Base-by-base conservation (phyloP, 2,888 invertebrate genomes). In the Stramonita haemastoma region DNA sequence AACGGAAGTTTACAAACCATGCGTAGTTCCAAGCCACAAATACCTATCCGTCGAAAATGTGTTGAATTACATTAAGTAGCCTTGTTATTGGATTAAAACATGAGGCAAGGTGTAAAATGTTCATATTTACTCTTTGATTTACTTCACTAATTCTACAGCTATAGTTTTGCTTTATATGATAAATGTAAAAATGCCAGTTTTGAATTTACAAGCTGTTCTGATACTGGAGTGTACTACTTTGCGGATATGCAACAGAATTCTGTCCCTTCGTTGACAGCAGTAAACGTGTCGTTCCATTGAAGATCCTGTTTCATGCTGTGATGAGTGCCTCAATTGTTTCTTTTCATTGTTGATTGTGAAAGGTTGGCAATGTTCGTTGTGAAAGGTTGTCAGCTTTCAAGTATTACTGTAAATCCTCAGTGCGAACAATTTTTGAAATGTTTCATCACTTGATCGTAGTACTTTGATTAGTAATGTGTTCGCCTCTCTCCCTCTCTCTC, bases 211-310 rank as follows among this genome's bases (percentile, higher is more conserved):
- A 4, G 13, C n/a, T 79, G 19, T 26, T 81, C 81, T 46, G 36
- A 46, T 26, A 36, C 81, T 46, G 81, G 81, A 83, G 81, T 83
- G 46, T 83, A 46, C 19, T 34, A n/a, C 1, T 32, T 79, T 26
- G 17, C 32, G 77, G 77, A 32, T 15, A 83, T 46, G 26, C 19
- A 22, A 34, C 11, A 86, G 86, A 66, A 66, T 86, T 26, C 26
- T 34, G 66, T 86, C 86, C 86, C 86, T 66, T 86, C 22, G 86
- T 86, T 66, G 86, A 66, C 86, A 86, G 81, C 81, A 83, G 81
- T 29, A 83, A 83, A 83, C 81, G 81, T 83, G 81, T 83, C 81
- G 81, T 34, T 79, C 73, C n/a, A n/a, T 32, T 26, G 8, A 19
- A 83, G 46, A 46, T 83, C 81, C 81, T 83, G 81, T 83, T 83